phyloP scores from a whole-genome alignment of 2,113 vertebrate genomes.

The Bettongia penicillata region DNA sequence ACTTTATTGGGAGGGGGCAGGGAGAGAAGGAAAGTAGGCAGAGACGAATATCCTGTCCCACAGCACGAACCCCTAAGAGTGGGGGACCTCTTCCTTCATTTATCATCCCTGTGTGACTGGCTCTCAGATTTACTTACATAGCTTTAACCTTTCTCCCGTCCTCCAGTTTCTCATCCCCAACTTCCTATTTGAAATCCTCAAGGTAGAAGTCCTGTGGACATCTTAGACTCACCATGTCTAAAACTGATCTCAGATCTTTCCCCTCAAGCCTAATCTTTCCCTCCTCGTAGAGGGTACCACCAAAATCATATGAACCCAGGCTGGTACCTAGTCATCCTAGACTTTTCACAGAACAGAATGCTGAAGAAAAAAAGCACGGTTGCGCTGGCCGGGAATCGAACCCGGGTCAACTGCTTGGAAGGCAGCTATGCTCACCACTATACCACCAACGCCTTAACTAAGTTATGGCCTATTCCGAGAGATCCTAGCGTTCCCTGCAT shows the following conservation, averaged over 20 bases:
- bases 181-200: background rate
- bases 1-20: background rate
- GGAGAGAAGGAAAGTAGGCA: background rate
- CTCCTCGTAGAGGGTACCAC: background rate
- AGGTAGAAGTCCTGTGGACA: background rate
- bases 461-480: too few relatives aligned
- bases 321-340: background rate
- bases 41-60: background rate
- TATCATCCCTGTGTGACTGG: background rate
- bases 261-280: background rate
- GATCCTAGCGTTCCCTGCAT: background rate
- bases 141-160: background rate
- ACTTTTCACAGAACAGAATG: accelerated
- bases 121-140: background rate
- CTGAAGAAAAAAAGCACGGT: accelerated
- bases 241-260: background rate
- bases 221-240: background rate
- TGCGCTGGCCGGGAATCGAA: background rate
- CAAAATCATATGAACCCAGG: background rate
- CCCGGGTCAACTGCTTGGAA: conserved; percentile 76
- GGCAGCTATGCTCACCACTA: conserved; percentile 89
- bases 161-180: background rate
- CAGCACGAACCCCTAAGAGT: background rate
- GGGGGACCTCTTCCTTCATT: background rate
- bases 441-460: conserved; percentile 80